Evolutionary conservation across 2,888 invertebrate species (phyloP).

Genomic region (Coremacera marginata): DNA sequence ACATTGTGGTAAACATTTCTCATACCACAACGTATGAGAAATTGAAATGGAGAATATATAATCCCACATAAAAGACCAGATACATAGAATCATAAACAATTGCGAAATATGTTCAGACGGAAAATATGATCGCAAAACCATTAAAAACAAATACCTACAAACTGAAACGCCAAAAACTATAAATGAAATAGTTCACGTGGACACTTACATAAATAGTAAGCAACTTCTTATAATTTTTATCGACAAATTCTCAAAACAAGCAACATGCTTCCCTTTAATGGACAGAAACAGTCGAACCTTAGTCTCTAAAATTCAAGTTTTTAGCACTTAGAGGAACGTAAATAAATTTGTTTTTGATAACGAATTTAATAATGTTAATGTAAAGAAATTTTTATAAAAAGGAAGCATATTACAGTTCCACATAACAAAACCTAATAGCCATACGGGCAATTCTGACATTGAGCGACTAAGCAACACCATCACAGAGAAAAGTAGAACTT

Average conservation of each 20-base stretch:
- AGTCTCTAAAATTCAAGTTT: constrained; percentile 11
- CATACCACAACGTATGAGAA: too few relatives aligned
- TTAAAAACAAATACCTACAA: background rate
- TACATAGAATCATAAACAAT: background rate
- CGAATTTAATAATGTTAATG: constrained; percentile 24
- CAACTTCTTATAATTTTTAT: constrained; percentile 26
- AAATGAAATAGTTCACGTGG: background rate
- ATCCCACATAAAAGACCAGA: background rate
- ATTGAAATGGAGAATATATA: too few relatives aligned
- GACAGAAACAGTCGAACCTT: constrained; percentile 20
- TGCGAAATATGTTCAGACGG: background rate
- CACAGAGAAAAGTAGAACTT: too few relatives aligned
- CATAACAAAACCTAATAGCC: too few relatives aligned
- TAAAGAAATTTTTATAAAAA: too few relatives aligned
- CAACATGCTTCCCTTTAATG: constrained; percentile 5
- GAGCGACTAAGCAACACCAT: too few relatives aligned
- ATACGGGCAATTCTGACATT: too few relatives aligned
- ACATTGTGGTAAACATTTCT: too few relatives aligned
- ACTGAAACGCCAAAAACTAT: too few relatives aligned
- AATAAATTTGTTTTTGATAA: constrained; percentile 31
- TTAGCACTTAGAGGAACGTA: background rate
- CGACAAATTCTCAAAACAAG: constrained; percentile 25
- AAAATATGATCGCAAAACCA: background rate
- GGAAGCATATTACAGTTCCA: too few relatives aligned
- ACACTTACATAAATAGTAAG: constrained; percentile 12